Conservation (phyloP, 2,888 invertebrate genomes). For the Drosophila dives region DNA sequence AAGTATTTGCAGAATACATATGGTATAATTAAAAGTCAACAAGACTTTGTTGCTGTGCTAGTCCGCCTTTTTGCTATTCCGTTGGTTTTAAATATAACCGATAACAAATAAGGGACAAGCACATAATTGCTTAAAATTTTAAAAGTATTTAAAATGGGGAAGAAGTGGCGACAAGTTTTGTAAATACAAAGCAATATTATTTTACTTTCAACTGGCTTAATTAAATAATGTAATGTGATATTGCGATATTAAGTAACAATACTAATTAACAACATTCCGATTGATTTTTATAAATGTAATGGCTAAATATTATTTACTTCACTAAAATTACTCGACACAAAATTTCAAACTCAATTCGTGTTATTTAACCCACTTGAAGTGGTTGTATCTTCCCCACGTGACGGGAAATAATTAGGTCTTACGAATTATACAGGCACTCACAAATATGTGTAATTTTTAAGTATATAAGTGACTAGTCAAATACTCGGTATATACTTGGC, state of each 20-base stretch:
- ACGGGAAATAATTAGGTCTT: not conserved
- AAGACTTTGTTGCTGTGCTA: not conserved
- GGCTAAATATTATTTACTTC: not conserved
- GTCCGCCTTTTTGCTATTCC: not conserved
- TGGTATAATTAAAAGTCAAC: not conserved
- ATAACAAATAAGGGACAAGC: not conserved
- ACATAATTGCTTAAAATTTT: not conserved
- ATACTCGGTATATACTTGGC: not conserved
- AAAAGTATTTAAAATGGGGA: not conserved
- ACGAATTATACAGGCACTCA: constrained; percentile 13
- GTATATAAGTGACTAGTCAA: not conserved
- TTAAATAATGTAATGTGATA: too few species aligned
- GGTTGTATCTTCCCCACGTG: not conserved
- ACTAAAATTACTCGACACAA: not conserved
- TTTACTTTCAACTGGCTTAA: not conserved
- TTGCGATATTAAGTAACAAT: not conserved
- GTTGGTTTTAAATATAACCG: not conserved
- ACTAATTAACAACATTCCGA: not conserved
- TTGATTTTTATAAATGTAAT: not conserved
- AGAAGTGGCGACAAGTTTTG: not conserved
- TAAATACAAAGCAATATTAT: not conserved
- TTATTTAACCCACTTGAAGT: not conserved
- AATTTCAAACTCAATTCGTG: too few species aligned
- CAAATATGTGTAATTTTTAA: constrained; percentile 6
- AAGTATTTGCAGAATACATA: not conserved